A percentile compares a stretch with the other conserved stretches of the same genome.
These are phyloP conservation scores for Styela clava DNA, from an alignment of 23 tunicate species.

Conservation along the genomic window DNA sequence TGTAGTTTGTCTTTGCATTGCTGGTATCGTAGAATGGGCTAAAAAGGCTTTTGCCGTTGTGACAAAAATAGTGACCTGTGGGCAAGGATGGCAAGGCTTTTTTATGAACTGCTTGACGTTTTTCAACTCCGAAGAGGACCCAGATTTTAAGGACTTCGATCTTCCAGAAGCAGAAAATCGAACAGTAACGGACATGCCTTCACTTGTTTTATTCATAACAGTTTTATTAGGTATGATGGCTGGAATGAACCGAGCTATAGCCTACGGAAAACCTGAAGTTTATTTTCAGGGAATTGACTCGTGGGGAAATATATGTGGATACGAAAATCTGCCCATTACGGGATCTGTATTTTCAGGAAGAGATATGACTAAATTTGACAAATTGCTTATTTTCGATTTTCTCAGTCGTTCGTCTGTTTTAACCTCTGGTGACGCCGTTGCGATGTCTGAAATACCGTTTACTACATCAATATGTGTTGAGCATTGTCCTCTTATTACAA, in stretches of 20 bases:
- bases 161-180: constrained; percentile 51
- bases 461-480: constrained; percentile 37
- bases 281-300: constrained; percentile 65
- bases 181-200: constrained; percentile 54
- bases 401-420: constrained; percentile 13
- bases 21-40: constrained; percentile 45
- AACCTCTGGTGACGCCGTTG: constrained; percentile 26
- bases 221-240: constrained; percentile 60
- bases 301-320: constrained; percentile 77
- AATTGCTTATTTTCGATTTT: constrained; percentile 46
- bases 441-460: constrained; percentile 1
- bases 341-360: constrained; percentile 39
- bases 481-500: constrained; percentile 43
- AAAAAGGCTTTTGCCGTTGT: constrained; percentile 33
- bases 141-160: constrained; percentile 65
- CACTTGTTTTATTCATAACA: constrained; percentile 36
- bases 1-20: constrained; percentile 52
- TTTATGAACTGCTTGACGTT: constrained; percentile 33
- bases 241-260: constrained; percentile 56
- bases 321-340: constrained; percentile 15
- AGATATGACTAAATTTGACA: constrained; percentile 35
- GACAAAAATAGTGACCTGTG: constrained; percentile 72
- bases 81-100: constrained; percentile 81
- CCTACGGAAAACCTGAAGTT: constrained; percentile 58
- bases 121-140: constrained; percentile 75